A percentile compares a stretch with the other conserved stretches of the same genome.
Evolutionary conservation across 2,797 vertebrate species (phyloP).

Genomic region (Luscinia megarhynchos): DNA sequence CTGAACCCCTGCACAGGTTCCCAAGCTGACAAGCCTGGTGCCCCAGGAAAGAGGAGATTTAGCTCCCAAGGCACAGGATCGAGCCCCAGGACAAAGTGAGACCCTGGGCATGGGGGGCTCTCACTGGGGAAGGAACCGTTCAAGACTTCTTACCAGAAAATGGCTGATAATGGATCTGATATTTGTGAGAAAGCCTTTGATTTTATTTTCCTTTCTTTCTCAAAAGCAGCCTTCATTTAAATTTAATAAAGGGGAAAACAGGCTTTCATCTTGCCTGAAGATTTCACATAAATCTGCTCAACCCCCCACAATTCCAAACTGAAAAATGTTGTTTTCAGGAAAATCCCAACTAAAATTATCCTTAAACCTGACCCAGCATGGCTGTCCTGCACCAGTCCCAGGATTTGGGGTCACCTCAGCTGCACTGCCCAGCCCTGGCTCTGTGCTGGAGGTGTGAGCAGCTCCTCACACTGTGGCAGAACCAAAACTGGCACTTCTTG

Average conservation of each 20-base stretch:
- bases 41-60: background rate
- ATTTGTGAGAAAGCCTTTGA: background rate
- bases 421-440: background rate
- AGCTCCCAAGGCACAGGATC: fast-evolving
- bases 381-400: background rate
- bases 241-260: constrained; percentile 41
- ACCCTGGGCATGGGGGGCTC: background rate
- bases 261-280: background rate
- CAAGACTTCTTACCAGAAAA: background rate
- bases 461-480: background rate
- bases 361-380: background rate
- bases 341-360: background rate
- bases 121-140: background rate
- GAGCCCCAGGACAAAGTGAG: background rate
- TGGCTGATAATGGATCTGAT: background rate
- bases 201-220: constrained; percentile 5
- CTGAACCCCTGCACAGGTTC: fast-evolving
- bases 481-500: background rate
- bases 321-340: background rate
- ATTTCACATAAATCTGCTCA: background rate
- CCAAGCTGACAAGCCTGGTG: background rate
- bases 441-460: background rate
- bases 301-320: background rate
- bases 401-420: background rate
- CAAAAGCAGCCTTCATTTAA: constrained; percentile 51